Conservation (phyloP, 2,888 invertebrate genomes). For the Boloria euphrosyne region DNA sequence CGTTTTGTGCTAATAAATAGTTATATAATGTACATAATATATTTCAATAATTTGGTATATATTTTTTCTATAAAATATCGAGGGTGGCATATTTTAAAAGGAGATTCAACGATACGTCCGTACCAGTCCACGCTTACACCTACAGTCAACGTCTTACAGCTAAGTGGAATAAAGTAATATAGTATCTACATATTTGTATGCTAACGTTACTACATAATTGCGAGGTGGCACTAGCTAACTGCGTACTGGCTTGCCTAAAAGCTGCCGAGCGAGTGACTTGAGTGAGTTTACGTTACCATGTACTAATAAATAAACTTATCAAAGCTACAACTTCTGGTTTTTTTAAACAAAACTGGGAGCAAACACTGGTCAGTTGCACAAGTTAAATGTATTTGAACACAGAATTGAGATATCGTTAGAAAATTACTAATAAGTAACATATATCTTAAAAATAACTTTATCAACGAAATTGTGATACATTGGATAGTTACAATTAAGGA, state of each 20-base stretch:
- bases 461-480: not conserved
- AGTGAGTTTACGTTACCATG: not conserved
- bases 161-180: slow-evolving; percentile 71
- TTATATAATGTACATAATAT: too few species aligned
- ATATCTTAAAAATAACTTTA: not conserved
- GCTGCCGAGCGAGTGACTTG: slow-evolving; percentile 34
- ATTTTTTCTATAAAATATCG: slow-evolving; percentile 39
- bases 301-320: too few species aligned
- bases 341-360: not conserved
- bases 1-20: slow-evolving; percentile 42
- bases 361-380: not conserved
- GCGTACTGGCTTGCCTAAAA: slow-evolving; percentile 57
- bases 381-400: not conserved
- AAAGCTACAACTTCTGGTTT: slow-evolving; percentile 1
- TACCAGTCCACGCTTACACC: slow-evolving; percentile 68
- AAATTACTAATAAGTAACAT: not conserved
- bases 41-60: slow-evolving; percentile 34
- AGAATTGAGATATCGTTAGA: not conserved
- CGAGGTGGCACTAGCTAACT: slow-evolving; percentile 74
- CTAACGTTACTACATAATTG: slow-evolving; percentile 67
- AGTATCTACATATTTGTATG: slow-evolving; percentile 49
- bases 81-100: slow-evolving; percentile 63
- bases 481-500: not conserved
- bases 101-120: slow-evolving; percentile 54
- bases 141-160: slow-evolving; percentile 67